Base-by-base conservation (phyloP, 2,888 invertebrate species). In the Nyleta sp. region DNA sequence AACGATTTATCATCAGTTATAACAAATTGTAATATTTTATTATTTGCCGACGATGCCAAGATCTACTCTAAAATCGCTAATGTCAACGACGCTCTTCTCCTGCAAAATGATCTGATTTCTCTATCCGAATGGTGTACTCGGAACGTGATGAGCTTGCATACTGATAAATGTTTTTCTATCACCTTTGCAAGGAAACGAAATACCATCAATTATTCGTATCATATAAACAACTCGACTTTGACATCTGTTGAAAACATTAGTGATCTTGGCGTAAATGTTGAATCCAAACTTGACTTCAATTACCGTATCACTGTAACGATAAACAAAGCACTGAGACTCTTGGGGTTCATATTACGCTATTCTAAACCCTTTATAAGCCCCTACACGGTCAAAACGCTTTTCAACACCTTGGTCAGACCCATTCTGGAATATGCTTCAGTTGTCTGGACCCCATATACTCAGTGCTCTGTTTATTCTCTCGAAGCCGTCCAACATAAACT, bases 21-120 rank as follows among this genome's bases (percentile, higher is more conserved):
- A 1, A 5, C 0, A 7, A 1, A 22, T 22, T 8, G 2, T 8
- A 28, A 20, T 10, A 20, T 44, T 8, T 31, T 62, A n/a, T n/a
- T 60, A 13, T 62, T 48, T 15, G 62, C 48, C 1, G 48, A 62
- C 22, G 62, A 48, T 48, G 38, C 38, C 6, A 62, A 62, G n/a
- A 17, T 48, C 13, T 62, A 7, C n/a, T 38, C 8, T 1, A 15
- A n/a, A 38, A 38, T 13, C 11, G n/a, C n/a, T n/a, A n/a, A n/a
- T n/a, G n/a, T n/a, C n/a, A n/a, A n/a, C n/a, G n/a, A n/a, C n/a
- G n/a, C n/a, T n/a, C n/a, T n/a, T n/a, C n/a, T n/a, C n/a, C n/a
- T n/a, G n/a, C n/a, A n/a, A n/a, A n/a, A n/a, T n/a, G n/a, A n/a
- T n/a, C n/a, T n/a, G n/a, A n/a, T n/a, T n/a, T n/a, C n/a, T n/a